Evolutionary conservation across 2,888 invertebrate genomes (phyloP).

Genomic region (Margaritifera margaritifera): DNA sequence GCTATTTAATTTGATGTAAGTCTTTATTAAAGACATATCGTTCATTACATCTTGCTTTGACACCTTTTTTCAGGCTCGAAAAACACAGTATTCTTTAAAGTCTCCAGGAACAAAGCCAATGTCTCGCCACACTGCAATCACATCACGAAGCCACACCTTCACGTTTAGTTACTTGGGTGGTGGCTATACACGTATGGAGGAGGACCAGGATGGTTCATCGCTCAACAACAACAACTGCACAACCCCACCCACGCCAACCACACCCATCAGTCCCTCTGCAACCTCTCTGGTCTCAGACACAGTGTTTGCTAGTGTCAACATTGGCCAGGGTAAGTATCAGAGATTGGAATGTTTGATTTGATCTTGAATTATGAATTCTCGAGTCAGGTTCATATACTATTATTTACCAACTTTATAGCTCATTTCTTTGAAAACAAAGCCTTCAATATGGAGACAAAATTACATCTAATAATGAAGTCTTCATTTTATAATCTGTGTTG

Average conservation of each 20-base stretch:
- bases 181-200: constrained; percentile 61
- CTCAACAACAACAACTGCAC: constrained; percentile 60
- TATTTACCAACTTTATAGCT: no score
- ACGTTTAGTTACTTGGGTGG: constrained; percentile 45
- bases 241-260: constrained; percentile 73
- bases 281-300: constrained; percentile 67
- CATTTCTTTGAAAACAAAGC: no score
- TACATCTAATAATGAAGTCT: no score
- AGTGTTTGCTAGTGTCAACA: constrained; percentile 57
- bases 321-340: constrained; percentile 26
- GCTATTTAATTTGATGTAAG: not conserved
- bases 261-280: constrained; percentile 62
- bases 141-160: constrained; percentile 54
- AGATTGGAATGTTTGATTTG: not conserved
- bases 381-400: no score
- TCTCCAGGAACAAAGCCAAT: constrained; percentile 89
- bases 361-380: not conserved
- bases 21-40: constrained; percentile 5
- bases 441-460: no score
- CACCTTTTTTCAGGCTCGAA: constrained; percentile 79
- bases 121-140: constrained; percentile 62
- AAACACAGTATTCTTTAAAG: constrained; percentile 88
- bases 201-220: constrained; percentile 57
- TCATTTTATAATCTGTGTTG: no score
- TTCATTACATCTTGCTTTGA: not conserved